Evolutionary conservation across 2,113 vertebrate species (phyloP).

Genomic region (Zonotrichia leucophrys): DNA sequence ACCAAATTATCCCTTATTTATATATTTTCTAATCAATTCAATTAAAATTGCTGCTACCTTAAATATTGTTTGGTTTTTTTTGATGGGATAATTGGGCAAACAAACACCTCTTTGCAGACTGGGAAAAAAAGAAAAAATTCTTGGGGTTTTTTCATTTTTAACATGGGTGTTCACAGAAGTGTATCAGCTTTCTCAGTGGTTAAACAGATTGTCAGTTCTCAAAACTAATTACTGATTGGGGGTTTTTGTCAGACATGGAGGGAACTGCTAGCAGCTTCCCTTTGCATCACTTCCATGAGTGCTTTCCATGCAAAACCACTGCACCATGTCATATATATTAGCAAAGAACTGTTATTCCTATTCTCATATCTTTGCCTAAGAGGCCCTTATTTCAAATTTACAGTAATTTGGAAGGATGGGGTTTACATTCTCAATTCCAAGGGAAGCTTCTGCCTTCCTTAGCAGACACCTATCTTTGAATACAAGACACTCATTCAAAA

Average conservation of each 20-base stretch:
- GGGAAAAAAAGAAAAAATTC: background rate
- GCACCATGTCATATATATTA: background rate
- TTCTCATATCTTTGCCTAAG: background rate
- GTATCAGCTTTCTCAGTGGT: background rate
- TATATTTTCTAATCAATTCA: no score
- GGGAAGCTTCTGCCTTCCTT: background rate
- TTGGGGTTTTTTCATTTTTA: background rate
- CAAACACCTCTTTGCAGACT: background rate
- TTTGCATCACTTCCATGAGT: background rate
- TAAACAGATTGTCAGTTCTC: background rate
- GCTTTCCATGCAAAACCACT: background rate
- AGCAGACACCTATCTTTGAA: background rate
- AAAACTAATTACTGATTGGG: background rate
- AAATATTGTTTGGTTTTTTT: no score
- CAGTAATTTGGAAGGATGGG: background rate
- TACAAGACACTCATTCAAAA: background rate
- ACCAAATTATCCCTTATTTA: no score
- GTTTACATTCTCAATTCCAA: background rate
- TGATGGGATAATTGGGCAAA: no score
- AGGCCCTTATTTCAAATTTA: background rate
- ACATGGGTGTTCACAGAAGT: background rate
- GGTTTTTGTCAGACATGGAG: background rate
- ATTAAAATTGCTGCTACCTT: no score
- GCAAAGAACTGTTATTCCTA: background rate
- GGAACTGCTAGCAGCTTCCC: background rate